Percentiles rank a stretch among this genome's conserved stretches.
phyloP scores from a whole-genome alignment of 2,113 vertebrate genomes.

The Cathartes aura region DNA sequence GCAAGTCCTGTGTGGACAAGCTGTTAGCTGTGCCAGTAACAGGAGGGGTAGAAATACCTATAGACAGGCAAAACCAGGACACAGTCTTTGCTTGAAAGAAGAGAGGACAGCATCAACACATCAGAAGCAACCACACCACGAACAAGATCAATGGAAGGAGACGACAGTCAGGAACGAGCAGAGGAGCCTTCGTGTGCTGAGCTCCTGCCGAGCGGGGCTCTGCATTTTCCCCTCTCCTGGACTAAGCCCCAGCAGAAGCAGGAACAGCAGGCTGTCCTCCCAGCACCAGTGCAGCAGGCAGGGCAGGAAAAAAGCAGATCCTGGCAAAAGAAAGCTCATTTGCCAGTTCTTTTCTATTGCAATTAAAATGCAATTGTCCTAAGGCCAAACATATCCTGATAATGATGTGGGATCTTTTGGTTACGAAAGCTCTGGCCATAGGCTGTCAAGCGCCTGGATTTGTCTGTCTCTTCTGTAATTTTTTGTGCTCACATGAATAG shows the following conservation, averaged over 20 bases:
- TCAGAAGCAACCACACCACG: background rate
- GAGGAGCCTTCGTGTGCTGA: accelerated
- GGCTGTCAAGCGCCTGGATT: background rate
- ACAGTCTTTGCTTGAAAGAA: background rate
- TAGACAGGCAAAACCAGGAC: background rate
- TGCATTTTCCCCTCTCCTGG: background rate
- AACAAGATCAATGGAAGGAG: background rate
- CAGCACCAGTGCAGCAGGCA: background rate
- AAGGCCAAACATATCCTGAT: background rate
- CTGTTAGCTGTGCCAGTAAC: background rate
- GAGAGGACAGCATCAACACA: background rate
- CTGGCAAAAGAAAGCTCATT: background rate
- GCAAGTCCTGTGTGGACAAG: background rate
- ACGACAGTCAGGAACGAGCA: background rate
- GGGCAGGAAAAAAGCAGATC: background rate
- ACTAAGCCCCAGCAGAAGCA: background rate
- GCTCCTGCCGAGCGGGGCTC: background rate
- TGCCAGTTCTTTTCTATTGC: background rate
- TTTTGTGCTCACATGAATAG: background rate
- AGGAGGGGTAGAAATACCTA: background rate
- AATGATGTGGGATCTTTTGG: background rate
- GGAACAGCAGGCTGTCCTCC: background rate
- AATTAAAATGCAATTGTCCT: background rate
- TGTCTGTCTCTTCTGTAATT: background rate
- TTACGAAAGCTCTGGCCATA: background rate